Base-by-base conservation (phyloP, 2,113 vertebrate species). In the Macroglossus sobrinus region DNA sequence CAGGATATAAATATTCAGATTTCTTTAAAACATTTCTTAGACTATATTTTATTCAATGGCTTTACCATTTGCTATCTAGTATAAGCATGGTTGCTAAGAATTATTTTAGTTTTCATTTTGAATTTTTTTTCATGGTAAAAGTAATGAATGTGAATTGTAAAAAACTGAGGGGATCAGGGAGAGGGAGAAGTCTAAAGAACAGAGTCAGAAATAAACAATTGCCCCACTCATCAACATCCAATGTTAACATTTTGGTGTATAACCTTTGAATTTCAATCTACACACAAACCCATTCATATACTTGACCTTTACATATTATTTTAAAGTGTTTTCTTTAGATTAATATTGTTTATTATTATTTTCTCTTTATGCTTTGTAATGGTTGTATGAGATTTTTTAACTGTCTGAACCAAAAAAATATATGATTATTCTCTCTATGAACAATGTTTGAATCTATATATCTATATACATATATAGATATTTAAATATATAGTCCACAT, bases 321-420 rank as follows among this genome's bases (percentile, higher is more conserved):
- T 88, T 69, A 89, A 84, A 63, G 33, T 63, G 33, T 3, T 57
- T 84, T 63, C 8, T 79, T 1, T 21, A 91, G 69, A 79, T 40
- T 30, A n/a, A 33, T 22, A 59, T 13, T n/a, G 3, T 18, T 78
- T 50, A 33, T 59, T 10, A 63, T 19, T 3, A 16, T 59, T 64
- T 69, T 55, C 5, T 50, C 1, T 57, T 57, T 7, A 47, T 80
- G 13, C 53, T 72, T 79, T 57, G 2, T 55, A 53, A 87, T 40
- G 4, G 0, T 7, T 74, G 3, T 55, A 59, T 69, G 13, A 9
- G 35, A 59, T 72, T n/a, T 85, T 30, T 53, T 66, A 59, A 53
- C 11, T 84, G 69, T 92, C 21, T 92, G 5, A 95, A 59, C 24
- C 69, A 75, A 95, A 90, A 95, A 90, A 69, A 7, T 2, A 92